phyloP scores from a whole-genome alignment of 2,797 vertebrate species.

The Eurystomus glaucurus region DNA sequence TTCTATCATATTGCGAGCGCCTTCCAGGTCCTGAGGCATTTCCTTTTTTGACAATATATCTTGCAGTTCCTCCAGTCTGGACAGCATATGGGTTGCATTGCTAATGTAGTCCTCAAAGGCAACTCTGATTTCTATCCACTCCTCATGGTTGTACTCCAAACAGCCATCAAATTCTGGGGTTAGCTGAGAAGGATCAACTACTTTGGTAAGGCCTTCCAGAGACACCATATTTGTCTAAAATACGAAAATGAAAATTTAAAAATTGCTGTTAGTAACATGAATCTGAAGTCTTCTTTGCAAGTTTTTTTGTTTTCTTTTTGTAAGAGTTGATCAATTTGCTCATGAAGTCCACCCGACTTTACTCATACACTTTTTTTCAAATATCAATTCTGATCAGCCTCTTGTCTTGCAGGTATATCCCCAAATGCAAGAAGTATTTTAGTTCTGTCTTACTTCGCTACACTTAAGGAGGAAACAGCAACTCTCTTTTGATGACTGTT shows the following conservation, averaged over 20 bases:
- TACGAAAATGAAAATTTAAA: neutral
- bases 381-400: neutral
- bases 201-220: constrained; percentile 97
- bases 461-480: neutral
- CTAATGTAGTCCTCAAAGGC: constrained; percentile 98
- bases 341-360: rapidly evolving
- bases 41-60: constrained; percentile 96
- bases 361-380: neutral
- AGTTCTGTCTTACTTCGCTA: neutral
- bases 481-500: neutral
- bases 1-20: constrained; percentile 96
- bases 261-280: neutral
- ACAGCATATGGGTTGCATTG: constrained; percentile 94
- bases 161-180: constrained; percentile 97
- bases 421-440: neutral
- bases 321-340: neutral
- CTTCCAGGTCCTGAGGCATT: constrained; percentile 96
- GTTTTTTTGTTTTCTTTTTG: neutral
- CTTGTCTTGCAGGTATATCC: neutral
- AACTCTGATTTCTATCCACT: constrained; percentile 98
- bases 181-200: constrained; percentile 98
- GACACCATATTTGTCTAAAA: constrained; percentile 98
- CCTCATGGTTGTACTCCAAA: constrained; percentile 98
- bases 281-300: neutral
- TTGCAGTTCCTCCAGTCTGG: constrained; percentile 96